These are phyloP conservation scores for Chinchilla lanigera DNA, from an alignment of 2,113 vertebrate species.

Conservation along the genomic window DNA sequence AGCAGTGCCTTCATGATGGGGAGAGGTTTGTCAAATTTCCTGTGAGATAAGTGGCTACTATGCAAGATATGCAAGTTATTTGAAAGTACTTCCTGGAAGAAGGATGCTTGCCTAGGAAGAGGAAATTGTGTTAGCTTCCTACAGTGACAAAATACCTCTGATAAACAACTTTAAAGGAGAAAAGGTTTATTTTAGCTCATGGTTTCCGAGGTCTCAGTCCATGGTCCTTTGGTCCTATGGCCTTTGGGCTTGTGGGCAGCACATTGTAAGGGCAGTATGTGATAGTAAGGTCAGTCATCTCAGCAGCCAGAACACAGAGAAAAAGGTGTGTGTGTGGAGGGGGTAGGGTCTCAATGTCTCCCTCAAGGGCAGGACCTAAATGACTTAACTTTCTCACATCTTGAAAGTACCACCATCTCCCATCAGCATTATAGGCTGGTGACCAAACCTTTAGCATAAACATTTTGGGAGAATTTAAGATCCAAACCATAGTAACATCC, in stretches of 20 bases:
- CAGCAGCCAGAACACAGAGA: neutral
- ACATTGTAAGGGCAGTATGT: neutral
- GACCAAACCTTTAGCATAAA: neutral
- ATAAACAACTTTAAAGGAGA: neutral
- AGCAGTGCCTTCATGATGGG: neutral
- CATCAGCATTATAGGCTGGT: neutral
- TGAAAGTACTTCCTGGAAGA: neutral
- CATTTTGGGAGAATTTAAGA: neutral
- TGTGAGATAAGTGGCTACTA: no score
- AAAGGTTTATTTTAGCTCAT: neutral
- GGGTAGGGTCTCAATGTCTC: neutral
- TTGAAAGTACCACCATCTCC: neutral
- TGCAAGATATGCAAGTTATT: neutral
- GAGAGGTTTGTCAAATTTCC: neutral
- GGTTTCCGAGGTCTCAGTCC: neutral
- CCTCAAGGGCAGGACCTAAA: neutral
- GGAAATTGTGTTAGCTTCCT: neutral
- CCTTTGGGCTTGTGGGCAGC: neutral
- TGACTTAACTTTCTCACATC: neutral
- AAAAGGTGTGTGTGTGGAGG: neutral
- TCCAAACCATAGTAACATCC: neutral
- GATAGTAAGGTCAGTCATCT: no score
- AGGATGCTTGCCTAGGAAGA: neutral
- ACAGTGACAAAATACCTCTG: neutral
- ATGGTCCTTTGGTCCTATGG: neutral